Evolutionary conservation across 2,797 vertebrate species (phyloP), one percentile per base, ranked within the genome.

Genomic region (Dendrocincla tyrannina): DNA sequence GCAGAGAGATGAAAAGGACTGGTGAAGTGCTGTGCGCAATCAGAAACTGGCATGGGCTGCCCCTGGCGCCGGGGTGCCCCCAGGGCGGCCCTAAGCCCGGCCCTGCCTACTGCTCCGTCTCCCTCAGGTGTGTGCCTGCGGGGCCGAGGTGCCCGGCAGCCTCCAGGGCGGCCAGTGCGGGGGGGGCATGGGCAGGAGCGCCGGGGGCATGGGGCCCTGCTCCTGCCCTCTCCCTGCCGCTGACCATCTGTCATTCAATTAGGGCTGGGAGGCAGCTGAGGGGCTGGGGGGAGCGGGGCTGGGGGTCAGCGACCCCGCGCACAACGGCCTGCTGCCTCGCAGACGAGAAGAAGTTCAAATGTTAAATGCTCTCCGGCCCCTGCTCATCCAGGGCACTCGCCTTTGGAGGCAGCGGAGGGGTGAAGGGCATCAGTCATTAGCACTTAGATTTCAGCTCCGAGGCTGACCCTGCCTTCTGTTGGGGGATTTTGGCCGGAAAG

Each of bases 191-290:
- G 95, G 72, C 84, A 82, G 84, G 22, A 76, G 60, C 4, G n/a
- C 74, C 1, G 47, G 79, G 84, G 75, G 53, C 12, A 10, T 50
- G 83, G 91, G 93, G 94, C 85, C 83, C 68, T 58, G 93, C 85
- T 97, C 90, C 89, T 62, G 84, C 93, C 97, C 82, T 96, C 97
- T 96, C 94, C 94, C 96, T 89, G 97, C 97, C 97, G 97, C 97
- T 97, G 98, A 97, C 98, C 98, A 98, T 98, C 98, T 98, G 98
- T 98, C 98, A 98, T 98, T 98, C 98, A 98, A 98, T 98, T 98
- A 98, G 98, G 97, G 97, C 98, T 97, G 97, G 97, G 96, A 96
- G 98, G 98, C 97, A 97, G 98, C 98, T 98, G 98, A 98, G 96
- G 97, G 95, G 95, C 85, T 74, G 95, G 63, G 93, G 89, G 84